phyloP scores from a whole-genome alignment of 1,140 invertebrate genomes.

The Zaprionus taronus region DNA sequence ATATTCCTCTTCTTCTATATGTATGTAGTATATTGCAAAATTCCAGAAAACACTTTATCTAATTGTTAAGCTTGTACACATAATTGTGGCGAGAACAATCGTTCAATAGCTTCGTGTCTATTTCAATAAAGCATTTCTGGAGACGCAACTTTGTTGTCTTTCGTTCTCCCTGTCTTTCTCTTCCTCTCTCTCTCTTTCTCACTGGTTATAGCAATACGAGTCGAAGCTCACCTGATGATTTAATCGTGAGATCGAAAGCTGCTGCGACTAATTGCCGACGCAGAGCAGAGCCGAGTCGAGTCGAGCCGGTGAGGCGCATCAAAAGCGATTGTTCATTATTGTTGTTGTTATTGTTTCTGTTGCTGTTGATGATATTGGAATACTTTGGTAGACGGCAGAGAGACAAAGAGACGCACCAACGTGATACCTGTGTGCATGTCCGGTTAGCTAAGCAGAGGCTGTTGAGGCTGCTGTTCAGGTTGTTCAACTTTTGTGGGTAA shows the following conservation, averaged over 20 bases:
- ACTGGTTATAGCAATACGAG: background rate
- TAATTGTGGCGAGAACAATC: background rate
- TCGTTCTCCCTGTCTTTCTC: background rate
- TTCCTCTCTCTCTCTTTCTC: background rate
- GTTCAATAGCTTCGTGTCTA: background rate
- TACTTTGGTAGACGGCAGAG: slow-evolving; percentile 6
- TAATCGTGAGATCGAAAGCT: slow-evolving; percentile 26
- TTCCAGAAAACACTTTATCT: background rate
- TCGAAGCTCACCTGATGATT: slow-evolving; percentile 17
- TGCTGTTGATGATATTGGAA: background rate
- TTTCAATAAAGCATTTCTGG: slow-evolving; percentile 2
- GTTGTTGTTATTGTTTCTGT: background rate
- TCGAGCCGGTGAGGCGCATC: slow-evolving; percentile 9
- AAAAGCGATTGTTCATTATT: slow-evolving; percentile 12
- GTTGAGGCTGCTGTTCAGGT: background rate
- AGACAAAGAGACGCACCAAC: background rate
- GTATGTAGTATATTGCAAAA: background rate
- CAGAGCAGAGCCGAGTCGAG: background rate
- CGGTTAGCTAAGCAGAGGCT: background rate
- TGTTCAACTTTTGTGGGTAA: slow-evolving; percentile 17
- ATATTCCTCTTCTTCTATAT: background rate
- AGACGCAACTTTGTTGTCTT: background rate
- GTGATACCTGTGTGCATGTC: background rate
- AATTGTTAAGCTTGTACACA: background rate
- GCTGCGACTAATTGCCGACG: slow-evolving; percentile 24